A percentile compares a stretch with the other conserved stretches of the same genome.
Conservation (phyloP, 2,797 vertebrate genomes). For the Danio jaintianensis region DNA sequence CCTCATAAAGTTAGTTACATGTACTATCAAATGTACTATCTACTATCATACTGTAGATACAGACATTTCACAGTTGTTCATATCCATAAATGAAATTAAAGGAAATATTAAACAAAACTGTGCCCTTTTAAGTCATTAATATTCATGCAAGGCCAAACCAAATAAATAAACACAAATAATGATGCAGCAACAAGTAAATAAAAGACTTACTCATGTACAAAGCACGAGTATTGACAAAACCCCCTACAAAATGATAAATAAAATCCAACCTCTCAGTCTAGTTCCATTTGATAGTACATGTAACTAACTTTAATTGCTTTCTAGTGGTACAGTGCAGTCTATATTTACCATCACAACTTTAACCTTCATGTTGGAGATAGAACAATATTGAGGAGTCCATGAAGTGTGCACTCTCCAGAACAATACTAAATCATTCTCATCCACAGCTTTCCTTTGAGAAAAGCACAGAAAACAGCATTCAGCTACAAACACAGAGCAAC, state of each 20-base stretch:
- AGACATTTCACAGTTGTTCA: not conserved
- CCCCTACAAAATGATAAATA: not conserved
- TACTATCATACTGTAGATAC: not conserved
- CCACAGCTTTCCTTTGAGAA: too few species aligned
- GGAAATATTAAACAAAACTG: too few species aligned
- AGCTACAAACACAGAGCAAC: not conserved
- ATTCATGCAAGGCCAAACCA: not conserved
- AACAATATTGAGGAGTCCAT: not conserved
- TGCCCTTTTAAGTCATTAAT: too few species aligned
- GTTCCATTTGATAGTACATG: not conserved
- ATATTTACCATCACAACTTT: not conserved
- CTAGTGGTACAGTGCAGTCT: not conserved
- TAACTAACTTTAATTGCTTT: not conserved
- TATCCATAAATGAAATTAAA: too few species aligned
- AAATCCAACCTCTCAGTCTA: not conserved
- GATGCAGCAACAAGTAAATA: not conserved
- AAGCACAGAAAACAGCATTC: not conserved
- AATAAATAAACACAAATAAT: not conserved
- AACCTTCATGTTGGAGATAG: conserved; percentile 14
- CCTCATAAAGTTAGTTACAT: too few species aligned
- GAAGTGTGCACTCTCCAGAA: not conserved
- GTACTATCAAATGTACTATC: too few species aligned
- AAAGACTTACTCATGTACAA: not conserved
- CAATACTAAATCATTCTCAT: not conserved
- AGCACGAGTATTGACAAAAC: not conserved